Percentiles rank a stretch among this genome's conserved stretches.
These are phyloP conservation scores for Rousettus leschenaultii DNA, from an alignment of 2,113 vertebrate genomes.

Conservation along the genomic window DNA sequence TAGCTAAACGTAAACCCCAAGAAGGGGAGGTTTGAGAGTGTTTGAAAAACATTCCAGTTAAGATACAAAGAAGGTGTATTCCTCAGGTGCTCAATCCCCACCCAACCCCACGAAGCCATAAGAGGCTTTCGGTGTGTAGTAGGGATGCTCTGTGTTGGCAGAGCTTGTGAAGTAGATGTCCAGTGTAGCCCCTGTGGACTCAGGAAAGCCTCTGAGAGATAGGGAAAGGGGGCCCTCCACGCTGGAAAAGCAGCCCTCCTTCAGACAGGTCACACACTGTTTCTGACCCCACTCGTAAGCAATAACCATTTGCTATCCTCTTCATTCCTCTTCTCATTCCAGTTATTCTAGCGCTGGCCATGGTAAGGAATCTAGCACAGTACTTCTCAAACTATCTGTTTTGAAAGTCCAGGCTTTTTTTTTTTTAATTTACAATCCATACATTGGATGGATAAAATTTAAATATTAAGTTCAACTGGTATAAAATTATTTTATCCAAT, in stretches of 20 bases:
- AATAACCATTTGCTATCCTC: neutral
- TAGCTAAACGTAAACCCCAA: neutral
- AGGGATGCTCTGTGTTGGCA: neutral
- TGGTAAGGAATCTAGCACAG: neutral
- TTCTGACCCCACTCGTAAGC: neutral
- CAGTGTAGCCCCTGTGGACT: rapidly evolving
- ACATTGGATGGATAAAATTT: neutral
- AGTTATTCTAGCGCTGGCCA: neutral
- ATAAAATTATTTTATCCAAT: conserved; percentile 3
- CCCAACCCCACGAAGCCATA: neutral
- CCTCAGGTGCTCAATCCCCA: neutral
- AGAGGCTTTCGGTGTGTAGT: neutral
- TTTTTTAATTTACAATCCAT: neutral
- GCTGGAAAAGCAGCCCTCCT: neutral
- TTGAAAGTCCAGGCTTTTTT: neutral
- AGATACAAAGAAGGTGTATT: neutral
- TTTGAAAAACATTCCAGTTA: neutral
- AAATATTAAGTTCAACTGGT: neutral
- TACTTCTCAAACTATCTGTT: neutral
- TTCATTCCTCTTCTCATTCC: neutral
- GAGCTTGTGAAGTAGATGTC: neutral
- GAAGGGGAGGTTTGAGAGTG: neutral
- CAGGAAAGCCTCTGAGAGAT: neutral
- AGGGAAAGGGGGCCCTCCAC: neutral
- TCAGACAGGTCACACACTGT: too few relatives aligned